A percentile compares a stretch with the other conserved stretches of the same genome.
Evolutionary conservation across 2,797 vertebrate genomes (phyloP).

Genomic region (Pygocentrus nattereri): DNA sequence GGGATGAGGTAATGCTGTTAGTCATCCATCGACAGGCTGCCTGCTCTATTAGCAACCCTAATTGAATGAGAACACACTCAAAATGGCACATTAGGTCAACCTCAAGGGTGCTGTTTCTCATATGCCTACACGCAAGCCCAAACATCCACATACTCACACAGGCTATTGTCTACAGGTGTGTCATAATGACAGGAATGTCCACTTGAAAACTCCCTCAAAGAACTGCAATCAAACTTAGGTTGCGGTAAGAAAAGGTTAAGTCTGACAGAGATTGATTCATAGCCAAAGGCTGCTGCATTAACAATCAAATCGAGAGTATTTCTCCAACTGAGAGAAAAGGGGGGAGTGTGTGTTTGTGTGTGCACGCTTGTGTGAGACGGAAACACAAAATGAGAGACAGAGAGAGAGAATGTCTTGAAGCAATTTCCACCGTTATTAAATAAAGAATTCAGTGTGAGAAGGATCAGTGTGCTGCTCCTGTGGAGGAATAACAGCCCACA

Average conservation of each 20-base stretch:
- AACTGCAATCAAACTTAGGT: conserved; percentile 31
- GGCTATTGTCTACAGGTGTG: conserved; percentile 39
- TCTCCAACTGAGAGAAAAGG: conserved; percentile 44
- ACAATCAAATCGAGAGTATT: conserved; percentile 61
- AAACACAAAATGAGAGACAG: conserved; percentile 22
- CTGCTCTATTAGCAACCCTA: conserved; percentile 73
- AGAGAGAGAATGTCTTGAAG: conserved; percentile 43
- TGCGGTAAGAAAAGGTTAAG: conserved; percentile 66
- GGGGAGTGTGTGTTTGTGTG: conserved; percentile 12
- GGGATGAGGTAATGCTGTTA: conserved; percentile 82
- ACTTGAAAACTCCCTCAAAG: conserved; percentile 52
- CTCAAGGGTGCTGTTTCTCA: conserved; percentile 66
- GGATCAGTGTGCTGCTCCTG: conserved; percentile 39
- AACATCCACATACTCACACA: not conserved
- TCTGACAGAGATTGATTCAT: conserved; percentile 63
- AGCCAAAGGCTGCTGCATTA: conserved; percentile 62
- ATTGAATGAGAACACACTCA: conserved; percentile 67
- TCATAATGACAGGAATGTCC: conserved; percentile 42
- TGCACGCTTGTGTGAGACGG: conserved; percentile 13
- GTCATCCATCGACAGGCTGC: conserved; percentile 71
- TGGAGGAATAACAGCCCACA: conserved; percentile 56
- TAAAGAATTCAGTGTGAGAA: conserved; percentile 53
- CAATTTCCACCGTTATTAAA: conserved; percentile 62
- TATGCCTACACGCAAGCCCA: conserved; percentile 15
- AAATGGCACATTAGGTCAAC: conserved; percentile 59